A percentile compares a stretch with the other conserved stretches of the same genome.
These are phyloP conservation scores for Helicoverpa zea DNA, from an alignment of 1,140 invertebrate species.

Conservation along the genomic window DNA sequence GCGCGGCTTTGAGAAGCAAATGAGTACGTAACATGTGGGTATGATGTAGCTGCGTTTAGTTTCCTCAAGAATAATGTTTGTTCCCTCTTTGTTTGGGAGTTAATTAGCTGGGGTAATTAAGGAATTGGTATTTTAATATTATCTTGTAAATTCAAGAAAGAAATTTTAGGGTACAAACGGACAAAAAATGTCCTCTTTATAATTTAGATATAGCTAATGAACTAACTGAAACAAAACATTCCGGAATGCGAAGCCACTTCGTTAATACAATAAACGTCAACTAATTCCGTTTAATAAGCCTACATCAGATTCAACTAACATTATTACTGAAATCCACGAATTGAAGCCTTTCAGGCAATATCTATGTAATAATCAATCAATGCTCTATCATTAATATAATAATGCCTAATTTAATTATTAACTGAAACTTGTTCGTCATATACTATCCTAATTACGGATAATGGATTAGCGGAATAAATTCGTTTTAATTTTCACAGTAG, in stretches of 20 bases:
- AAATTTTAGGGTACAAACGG: no score
- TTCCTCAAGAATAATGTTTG: conserved; percentile 4
- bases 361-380: conserved; percentile 28
- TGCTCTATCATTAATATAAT: conserved; percentile 9
- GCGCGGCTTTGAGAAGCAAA: conserved; percentile 24
- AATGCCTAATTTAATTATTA: conserved; percentile 19
- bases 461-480: not conserved
- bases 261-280: not conserved
- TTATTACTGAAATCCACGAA: not conserved
- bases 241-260: no score
- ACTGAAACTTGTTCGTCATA: conserved; percentile 1
- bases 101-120: not conserved
- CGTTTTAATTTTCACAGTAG: not conserved
- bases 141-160: not conserved
- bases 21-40: conserved; percentile 15
- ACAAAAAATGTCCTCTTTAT: no score
- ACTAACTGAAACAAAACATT: not conserved
- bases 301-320: not conserved
- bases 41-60: not conserved
- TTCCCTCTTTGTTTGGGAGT: not conserved
- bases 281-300: not conserved
- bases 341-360: not conserved
- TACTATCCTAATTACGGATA: not conserved
- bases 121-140: not conserved
- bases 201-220: no score